Conservation (phyloP, 2,113 vertebrate genomes). For the Sphyrna mokarran region DNA sequence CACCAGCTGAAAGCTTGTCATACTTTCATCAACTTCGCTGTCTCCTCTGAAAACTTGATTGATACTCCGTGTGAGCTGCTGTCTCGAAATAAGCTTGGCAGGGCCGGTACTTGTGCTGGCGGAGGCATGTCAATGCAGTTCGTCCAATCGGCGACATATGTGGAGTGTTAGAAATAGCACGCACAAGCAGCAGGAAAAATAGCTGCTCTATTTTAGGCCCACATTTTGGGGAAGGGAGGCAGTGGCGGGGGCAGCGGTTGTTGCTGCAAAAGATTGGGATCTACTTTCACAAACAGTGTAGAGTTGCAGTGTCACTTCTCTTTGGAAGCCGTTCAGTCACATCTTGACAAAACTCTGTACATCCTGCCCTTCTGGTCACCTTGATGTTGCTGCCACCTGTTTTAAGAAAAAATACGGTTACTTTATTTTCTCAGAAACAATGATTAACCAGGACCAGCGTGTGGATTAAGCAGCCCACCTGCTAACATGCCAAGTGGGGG, state of each 20-base stretch:
- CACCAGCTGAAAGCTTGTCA: slow-evolving; percentile 57
- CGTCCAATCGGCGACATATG: slow-evolving; percentile 35
- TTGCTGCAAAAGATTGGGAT: not conserved
- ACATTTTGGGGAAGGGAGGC: not conserved
- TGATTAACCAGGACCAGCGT: not conserved
- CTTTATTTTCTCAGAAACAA: slow-evolving; percentile 6
- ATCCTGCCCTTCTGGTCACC: slow-evolving; percentile 21
- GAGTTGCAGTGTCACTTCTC: slow-evolving; percentile 21
- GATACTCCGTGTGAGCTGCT: slow-evolving; percentile 49
- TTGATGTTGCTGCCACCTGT: not conserved
- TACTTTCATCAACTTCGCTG: slow-evolving; percentile 52
- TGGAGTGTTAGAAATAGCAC: slow-evolving; percentile 12
- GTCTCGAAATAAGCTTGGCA: slow-evolving; percentile 59
- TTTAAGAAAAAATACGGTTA: not conserved
- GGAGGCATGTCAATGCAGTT: not conserved
- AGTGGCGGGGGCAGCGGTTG: not conserved
- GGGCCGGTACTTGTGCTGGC: slow-evolving; percentile 31
- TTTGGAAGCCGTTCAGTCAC: slow-evolving; percentile 1
- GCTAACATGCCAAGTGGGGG: not conserved
- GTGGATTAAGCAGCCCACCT: not conserved
- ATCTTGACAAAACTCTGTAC: not conserved
- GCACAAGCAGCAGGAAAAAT: slow-evolving; percentile 19
- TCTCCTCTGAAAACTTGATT: slow-evolving; percentile 62
- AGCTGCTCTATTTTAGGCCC: slow-evolving; percentile 24
- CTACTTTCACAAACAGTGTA: slow-evolving; percentile 30